Percentiles rank a stretch among this genome's conserved stretches.
Evolutionary conservation across 2,113 vertebrate species (phyloP).

Genomic region (Charadrius vociferus): DNA sequence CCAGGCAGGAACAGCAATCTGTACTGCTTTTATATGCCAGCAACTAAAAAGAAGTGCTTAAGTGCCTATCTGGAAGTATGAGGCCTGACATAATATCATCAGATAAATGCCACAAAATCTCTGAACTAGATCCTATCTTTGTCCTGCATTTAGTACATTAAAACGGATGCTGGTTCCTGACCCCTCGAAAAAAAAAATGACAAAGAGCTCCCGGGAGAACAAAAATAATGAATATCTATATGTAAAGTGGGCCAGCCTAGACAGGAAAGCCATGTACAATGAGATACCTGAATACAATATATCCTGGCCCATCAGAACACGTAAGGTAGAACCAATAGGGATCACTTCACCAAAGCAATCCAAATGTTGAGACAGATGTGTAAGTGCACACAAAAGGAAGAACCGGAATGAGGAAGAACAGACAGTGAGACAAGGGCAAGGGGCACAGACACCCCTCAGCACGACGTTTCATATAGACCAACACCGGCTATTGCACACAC

Average conservation of each 20-base stretch:
- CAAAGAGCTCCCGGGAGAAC: background rate
- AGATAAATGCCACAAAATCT: background rate
- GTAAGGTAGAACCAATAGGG: background rate
- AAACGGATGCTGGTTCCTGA: background rate
- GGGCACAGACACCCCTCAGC: background rate
- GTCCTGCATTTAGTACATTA: background rate
- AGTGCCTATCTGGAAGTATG: background rate
- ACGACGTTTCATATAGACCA: background rate
- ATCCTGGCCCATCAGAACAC: background rate
- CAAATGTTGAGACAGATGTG: background rate
- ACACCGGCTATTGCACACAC: background rate
- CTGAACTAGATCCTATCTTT: background rate
- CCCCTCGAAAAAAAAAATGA: background rate
- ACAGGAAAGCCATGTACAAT: background rate
- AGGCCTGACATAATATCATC: background rate
- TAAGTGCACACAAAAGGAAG: background rate
- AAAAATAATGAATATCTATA: background rate
- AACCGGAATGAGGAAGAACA: background rate
- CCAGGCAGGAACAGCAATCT: slow-evolving; percentile 6
- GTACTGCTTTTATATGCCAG: background rate
- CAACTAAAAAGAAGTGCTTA: background rate
- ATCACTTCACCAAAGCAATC: background rate
- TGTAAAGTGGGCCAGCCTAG: background rate
- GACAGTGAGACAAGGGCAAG: background rate
- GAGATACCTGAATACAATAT: background rate